Base-by-base conservation (phyloP, 2,888 invertebrate genomes). In the Lydus trimaculatus region DNA sequence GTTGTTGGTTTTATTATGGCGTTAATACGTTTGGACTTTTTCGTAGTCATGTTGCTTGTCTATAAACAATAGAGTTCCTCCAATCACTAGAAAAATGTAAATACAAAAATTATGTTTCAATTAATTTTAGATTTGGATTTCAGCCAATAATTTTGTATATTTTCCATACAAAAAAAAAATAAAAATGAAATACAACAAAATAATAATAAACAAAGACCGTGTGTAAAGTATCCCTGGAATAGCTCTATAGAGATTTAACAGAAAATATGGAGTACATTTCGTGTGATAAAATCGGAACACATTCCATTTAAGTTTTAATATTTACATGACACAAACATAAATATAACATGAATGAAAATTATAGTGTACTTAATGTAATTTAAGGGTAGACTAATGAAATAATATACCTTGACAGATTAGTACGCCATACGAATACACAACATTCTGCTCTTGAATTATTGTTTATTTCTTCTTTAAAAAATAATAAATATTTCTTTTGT, bases 391-490 rank as follows among this genome's bases (percentile, higher is more conserved):
- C 15, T 11, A 61, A 7, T n/a, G 13, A 52, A 65, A 31, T 52
- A 23, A 36, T 11, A 52, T 70, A 67, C 70, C 67, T 70, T 70
- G 59, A 60, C 52, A 60, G 64, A 43, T 43, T 61, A 72, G 70
- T 72, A 72, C 72, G 69, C 73, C 75, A 72, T 73, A 71, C 73
- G 73, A 71, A 71, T 69, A 43, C 63, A 71, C 60, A 59, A 65
- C 66, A 70, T 70, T 70, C 52, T 52, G 23, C 13, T 52, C 6
- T 65, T 48, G 60, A 70, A 67, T 64, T 56, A 39, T 15, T 63
- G 61, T 68, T 39, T 33, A 52, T 67, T 58, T 60, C 33, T 64
- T 64, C 65, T 65, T 62, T 36, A 31, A 63, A 67, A 15, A 56
- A 58, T 59, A 43, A n/a, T n/a, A n/a, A n/a, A n/a, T n/a, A n/a